phyloP scores from a whole-genome alignment of 2,888 invertebrate species.

The Sarcophaga variegata region DNA sequence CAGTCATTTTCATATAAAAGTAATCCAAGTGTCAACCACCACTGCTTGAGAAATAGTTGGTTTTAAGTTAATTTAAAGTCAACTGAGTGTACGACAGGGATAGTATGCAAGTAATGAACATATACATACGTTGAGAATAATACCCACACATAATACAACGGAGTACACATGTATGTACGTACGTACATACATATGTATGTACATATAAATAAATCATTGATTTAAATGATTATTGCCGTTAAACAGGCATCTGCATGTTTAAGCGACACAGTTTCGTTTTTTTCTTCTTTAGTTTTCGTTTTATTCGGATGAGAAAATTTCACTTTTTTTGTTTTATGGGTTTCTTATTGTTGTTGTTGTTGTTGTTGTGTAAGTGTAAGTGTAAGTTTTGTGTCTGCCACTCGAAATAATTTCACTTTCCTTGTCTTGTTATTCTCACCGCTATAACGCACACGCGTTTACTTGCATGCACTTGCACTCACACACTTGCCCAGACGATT shows the following conservation, averaged over 20 bases:
- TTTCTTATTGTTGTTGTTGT: not conserved
- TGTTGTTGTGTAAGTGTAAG: not conserved
- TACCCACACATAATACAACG: no score
- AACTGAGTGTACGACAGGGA: no score
- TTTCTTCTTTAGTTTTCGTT: constrained; percentile 6
- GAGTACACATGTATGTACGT: no score
- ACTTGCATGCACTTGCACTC: not conserved
- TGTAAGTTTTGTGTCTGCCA: constrained; percentile 36
- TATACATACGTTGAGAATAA: no score
- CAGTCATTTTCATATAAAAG: no score
- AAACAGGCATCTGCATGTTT: constrained; percentile 17
- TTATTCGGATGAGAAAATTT: constrained; percentile 46
- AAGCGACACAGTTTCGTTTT: constrained; percentile 52
- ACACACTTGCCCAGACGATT: not conserved
- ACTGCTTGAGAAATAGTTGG: no score
- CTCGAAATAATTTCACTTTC: constrained; percentile 62
- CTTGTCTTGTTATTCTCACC: constrained; percentile 11
- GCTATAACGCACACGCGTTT: not conserved
- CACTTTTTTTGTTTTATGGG: constrained; percentile 36
- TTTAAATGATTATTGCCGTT: constrained; percentile 17
- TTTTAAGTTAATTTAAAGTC: no score
- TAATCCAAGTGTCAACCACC: no score
- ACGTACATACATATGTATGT: not conserved
- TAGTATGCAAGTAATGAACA: no score
- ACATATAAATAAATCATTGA: constrained; percentile 22